A percentile compares a stretch with the other conserved stretches of the same genome.
phyloP scores from a whole-genome alignment of 2,113 vertebrate species.

The Elgaria multicarinata region DNA sequence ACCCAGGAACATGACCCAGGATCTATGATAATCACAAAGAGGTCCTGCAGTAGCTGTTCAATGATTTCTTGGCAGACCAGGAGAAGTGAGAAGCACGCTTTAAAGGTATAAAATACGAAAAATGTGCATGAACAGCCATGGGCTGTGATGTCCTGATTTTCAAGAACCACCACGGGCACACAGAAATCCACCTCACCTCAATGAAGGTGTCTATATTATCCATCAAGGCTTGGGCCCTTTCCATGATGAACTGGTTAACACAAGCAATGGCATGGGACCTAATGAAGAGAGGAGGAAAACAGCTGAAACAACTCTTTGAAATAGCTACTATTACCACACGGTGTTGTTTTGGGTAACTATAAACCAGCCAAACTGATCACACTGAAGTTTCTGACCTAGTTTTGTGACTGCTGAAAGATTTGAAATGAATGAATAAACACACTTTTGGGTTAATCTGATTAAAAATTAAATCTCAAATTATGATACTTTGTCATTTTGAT shows the following conservation, averaged over 20 bases:
- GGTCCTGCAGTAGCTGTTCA: background rate
- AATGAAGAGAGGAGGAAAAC: background rate
- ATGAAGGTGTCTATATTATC: slow-evolving; percentile 97
- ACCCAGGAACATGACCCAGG: background rate
- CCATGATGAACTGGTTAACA: slow-evolving; percentile 96
- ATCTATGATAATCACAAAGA: background rate
- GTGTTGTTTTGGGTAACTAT: background rate
- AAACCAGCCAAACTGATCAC: background rate
- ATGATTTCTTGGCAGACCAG: background rate
- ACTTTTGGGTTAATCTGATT: background rate
- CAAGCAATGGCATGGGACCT: slow-evolving; percentile 95
- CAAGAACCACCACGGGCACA: background rate
- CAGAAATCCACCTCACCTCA: slow-evolving; percentile 78
- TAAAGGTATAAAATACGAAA: background rate
- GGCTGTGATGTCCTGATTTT: background rate
- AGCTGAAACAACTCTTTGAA: background rate
- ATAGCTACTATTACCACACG: background rate
- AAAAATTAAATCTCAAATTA: background rate
- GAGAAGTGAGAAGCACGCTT: background rate
- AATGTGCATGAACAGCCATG: background rate
- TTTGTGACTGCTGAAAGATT: background rate
- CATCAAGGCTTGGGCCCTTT: slow-evolving; percentile 94
- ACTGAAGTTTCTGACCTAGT: background rate
- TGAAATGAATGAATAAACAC: background rate
- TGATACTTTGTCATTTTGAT: background rate